phyloP scores from a whole-genome alignment of 2,888 invertebrate species.

The Agonopterix heracliana region DNA sequence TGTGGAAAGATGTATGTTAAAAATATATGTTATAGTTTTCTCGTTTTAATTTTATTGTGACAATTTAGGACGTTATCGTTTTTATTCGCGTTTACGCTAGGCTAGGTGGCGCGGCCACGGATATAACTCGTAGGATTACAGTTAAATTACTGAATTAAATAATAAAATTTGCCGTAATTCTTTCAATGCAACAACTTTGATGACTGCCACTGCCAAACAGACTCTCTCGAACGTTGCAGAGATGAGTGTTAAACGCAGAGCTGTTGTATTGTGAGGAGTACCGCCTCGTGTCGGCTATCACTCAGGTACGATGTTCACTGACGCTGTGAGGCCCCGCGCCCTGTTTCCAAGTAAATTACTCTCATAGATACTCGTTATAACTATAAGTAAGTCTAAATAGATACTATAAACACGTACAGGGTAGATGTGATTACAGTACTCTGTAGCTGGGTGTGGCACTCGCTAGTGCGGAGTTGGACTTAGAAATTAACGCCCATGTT shows the following conservation, averaged over 20 bases:
- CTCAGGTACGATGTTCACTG: slow-evolving; percentile 40
- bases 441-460: slow-evolving; percentile 61
- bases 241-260: neutral
- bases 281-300: slow-evolving; percentile 29
- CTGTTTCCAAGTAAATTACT: slow-evolving; percentile 45
- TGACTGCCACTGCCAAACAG: neutral
- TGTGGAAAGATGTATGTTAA: slow-evolving; percentile 48
- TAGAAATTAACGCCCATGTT: too few species aligned
- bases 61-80: slow-evolving; percentile 66
- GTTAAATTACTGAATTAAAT: slow-evolving; percentile 39
- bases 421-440: slow-evolving; percentile 70
- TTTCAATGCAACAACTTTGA: too few species aligned
- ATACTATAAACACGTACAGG: slow-evolving; percentile 72
- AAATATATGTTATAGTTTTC: slow-evolving; percentile 60
- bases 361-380: slow-evolving; percentile 61
- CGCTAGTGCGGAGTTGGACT: slow-evolving; percentile 21
- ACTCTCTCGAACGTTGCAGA: neutral
- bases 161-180: slow-evolving; percentile 7
- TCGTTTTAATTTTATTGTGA: slow-evolving; percentile 61
- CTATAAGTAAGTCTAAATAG: slow-evolving; percentile 63
- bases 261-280: neutral
- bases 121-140: slow-evolving; percentile 52
- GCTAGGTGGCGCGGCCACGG: slow-evolving; percentile 67
- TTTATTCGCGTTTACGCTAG: slow-evolving; percentile 70
- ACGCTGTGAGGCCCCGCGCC: slow-evolving; percentile 47